Evolutionary conservation across 2,888 invertebrate genomes (phyloP).

Genomic region (Hydrotaea cyrtoneurina): DNA sequence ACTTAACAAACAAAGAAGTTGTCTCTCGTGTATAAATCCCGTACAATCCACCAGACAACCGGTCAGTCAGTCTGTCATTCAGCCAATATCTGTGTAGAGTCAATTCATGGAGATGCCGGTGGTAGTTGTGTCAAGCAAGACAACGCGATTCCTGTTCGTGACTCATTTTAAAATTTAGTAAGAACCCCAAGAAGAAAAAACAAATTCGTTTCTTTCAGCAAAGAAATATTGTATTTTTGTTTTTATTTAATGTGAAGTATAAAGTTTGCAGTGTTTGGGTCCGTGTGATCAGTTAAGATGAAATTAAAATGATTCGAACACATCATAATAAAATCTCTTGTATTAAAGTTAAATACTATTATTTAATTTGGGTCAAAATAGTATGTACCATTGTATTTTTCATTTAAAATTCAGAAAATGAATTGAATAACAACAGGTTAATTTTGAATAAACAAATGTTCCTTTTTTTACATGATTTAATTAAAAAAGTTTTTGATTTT

Average conservation of each 20-base stretch:
- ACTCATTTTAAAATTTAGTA: slow-evolving; percentile 40
- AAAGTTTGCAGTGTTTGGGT: background rate
- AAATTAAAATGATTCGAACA: background rate
- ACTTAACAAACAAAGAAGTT: slow-evolving; percentile 47
- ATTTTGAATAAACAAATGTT: too few relatives aligned
- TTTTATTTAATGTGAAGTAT: background rate
- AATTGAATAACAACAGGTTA: too few relatives aligned
- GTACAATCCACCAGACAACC: background rate
- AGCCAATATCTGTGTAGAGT: background rate
- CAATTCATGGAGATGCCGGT: background rate
- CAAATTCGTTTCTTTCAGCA: background rate
- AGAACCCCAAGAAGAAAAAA: background rate
- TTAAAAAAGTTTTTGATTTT: too few relatives aligned
- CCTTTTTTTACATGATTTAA: too few relatives aligned
- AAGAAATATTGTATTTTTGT: background rate
- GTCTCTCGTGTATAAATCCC: slow-evolving; percentile 36
- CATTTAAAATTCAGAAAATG: too few relatives aligned
- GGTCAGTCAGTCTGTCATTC: background rate
- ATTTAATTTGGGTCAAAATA: too few relatives aligned
- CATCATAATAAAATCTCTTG: too few relatives aligned
- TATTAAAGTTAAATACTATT: too few relatives aligned
- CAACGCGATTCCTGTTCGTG: slow-evolving; percentile 57
- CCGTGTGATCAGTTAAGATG: background rate
- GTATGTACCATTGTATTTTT: too few relatives aligned
- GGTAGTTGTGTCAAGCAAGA: background rate